A percentile compares a stretch with the other conserved stretches of the same genome.
phyloP scores from a whole-genome alignment of 2,797 vertebrate species.

The Malurus splendens region DNA sequence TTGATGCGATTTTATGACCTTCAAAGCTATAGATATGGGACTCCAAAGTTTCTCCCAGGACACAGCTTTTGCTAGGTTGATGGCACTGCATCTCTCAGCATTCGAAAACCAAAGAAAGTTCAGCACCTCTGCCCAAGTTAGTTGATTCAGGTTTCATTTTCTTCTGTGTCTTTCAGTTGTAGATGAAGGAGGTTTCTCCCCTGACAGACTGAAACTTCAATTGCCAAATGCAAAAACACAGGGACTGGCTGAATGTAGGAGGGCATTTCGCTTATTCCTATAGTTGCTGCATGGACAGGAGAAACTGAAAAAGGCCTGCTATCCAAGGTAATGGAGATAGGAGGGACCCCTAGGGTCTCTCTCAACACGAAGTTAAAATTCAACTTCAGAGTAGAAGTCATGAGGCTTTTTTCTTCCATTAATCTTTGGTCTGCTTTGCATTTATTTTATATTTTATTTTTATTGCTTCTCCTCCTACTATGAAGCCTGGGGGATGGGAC shows the following conservation, averaged over 20 bases:
- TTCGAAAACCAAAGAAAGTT: not conserved
- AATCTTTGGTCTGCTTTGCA: not conserved
- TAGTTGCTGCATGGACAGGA: fast-evolving
- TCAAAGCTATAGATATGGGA: not conserved
- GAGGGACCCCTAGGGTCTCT: not conserved
- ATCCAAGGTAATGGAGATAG: not conserved
- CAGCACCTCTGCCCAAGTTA: not conserved
- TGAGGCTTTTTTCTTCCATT: not conserved
- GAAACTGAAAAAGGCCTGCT: not conserved
- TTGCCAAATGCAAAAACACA: not conserved
- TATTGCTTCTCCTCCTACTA: not conserved
- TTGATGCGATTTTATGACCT: not conserved
- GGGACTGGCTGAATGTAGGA: fast-evolving
- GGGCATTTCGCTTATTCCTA: not conserved
- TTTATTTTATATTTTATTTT: not conserved
- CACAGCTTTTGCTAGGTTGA: not conserved
- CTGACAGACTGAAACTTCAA: not conserved
- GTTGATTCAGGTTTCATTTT: not conserved
- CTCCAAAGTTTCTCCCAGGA: not conserved
- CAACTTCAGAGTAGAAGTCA: not conserved
- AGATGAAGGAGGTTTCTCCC: not conserved
- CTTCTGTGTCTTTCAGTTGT: not conserved
- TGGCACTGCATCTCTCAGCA: fast-evolving
- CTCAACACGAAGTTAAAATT: not conserved
- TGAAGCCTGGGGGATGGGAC: not conserved